phyloP scores from a whole-genome alignment of 2,888 invertebrate genomes.

The Fragum whitleyi region DNA sequence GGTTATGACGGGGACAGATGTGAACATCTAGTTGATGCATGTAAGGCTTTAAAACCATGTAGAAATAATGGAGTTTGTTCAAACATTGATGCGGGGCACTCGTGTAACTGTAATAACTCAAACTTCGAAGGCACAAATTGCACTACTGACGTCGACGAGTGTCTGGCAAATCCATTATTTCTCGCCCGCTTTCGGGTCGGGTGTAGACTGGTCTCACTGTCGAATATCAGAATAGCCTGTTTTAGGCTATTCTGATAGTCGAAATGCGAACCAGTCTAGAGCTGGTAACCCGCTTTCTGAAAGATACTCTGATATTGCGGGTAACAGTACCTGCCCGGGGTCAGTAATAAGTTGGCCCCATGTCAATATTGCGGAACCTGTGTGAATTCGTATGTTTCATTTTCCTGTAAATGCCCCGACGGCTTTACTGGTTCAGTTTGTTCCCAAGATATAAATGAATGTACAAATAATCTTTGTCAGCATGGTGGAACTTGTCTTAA shows the following conservation, averaged over 20 bases:
- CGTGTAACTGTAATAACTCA: background rate
- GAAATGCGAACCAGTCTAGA: no score
- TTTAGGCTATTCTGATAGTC: no score
- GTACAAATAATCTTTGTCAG: background rate
- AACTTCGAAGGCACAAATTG: background rate
- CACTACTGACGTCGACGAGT: background rate
- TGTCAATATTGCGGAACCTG: slow-evolving; percentile 17
- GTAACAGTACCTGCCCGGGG: no score
- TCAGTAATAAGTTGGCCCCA: background rate
- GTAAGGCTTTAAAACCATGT: background rate
- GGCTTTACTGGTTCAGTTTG: background rate
- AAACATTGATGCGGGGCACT: background rate
- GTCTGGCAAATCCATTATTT: no score
- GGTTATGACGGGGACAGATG: background rate
- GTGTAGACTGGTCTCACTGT: no score
- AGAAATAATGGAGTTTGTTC: background rate
- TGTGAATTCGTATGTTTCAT: slow-evolving; percentile 19
- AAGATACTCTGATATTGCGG: no score
- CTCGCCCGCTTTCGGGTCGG: no score
- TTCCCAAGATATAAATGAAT: slow-evolving; percentile 22
- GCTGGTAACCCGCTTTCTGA: no score
- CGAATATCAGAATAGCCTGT: no score
- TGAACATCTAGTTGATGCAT: background rate
- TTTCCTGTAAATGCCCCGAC: slow-evolving; percentile 3
- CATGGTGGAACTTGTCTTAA: slow-evolving; percentile 35